These are phyloP conservation scores for Escarpia spicata DNA, from an alignment of 2,888 invertebrate genomes.

Conservation along the genomic window DNA sequence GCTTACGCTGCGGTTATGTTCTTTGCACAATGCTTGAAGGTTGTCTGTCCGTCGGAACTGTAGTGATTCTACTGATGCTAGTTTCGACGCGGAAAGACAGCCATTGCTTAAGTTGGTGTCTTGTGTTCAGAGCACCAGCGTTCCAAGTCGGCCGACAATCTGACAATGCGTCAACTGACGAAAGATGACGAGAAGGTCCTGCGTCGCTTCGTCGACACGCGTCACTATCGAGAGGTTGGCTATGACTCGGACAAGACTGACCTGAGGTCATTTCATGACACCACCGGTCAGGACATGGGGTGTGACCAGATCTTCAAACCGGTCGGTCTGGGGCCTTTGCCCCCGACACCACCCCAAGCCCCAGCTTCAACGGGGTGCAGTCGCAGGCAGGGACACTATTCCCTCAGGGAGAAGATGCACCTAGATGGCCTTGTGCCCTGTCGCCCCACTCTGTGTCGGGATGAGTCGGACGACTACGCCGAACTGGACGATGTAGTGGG, in stretches of 20 bases:
- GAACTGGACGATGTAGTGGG: not conserved
- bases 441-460: constrained; percentile 23
- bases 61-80: not conserved
- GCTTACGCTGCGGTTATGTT: not conserved
- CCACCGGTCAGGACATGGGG: not conserved
- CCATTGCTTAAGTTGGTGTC: not conserved
- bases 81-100: not conserved
- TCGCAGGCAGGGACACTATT: constrained; percentile 23
- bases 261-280: constrained; percentile 23
- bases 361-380: not conserved
- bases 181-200: constrained; percentile 34
- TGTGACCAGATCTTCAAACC: not conserved
- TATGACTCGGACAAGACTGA: constrained; percentile 34
- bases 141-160: constrained; percentile 38
- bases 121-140: constrained; percentile 28
- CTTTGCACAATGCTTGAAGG: not conserved
- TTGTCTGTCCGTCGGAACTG: not conserved
- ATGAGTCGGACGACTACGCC: constrained; percentile 1
- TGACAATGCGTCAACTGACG: constrained; percentile 32
- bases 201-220: constrained; percentile 28
- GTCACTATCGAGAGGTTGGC: constrained; percentile 25
- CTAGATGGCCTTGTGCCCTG: constrained; percentile 30
- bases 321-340: not conserved
- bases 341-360: constrained; percentile 25
- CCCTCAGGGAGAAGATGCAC: constrained; percentile 28